Base-by-base conservation (phyloP, 30 jellyfish, hydroid and myxozoan species). In the Pseudorhiza aurosa region DNA sequence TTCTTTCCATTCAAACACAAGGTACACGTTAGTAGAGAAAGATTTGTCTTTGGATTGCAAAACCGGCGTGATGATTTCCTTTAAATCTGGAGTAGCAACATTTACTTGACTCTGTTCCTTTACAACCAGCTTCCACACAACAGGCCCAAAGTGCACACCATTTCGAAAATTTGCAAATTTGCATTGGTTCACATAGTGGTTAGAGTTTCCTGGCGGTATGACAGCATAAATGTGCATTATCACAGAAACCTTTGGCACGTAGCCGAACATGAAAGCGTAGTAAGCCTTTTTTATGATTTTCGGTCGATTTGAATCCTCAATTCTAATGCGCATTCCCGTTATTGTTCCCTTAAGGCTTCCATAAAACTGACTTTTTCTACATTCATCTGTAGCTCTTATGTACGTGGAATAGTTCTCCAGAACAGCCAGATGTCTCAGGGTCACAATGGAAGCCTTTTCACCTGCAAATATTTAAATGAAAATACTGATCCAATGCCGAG, bases 81-180 rank as follows among this genome's bases (percentile, higher is more conserved):
- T 70, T 68, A 80, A 42, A 80, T 80, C 84, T 24, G 91, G 84
- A 15, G 69, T 37, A 4, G 50, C 15, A 28, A 55, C 26, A 8
- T 30, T 4, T 32, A 22, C 25, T 15, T 53, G 67, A 0, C 12
- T 44, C 4, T 24, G 3, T 2, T 68, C 10, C 33, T 31, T 8
- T 12, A 56, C 76, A 18, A 62, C 84, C 17, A 33, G 6, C 12
- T 32, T 64, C 91, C 91, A 80, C 11, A 25, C 57, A 21, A 80
- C 60, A 12, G 91, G 91, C n/a, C 91, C 91, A 22, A n/a, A 80
- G 30, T 80, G 46, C 47, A 80, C 35, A 2, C 67, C 83, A 44
- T 47, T 26, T 9, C 74, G 83, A 19, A 80, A 80, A 35, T 45
- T 3, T 22, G 30, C 40, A 59, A 26, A 80, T 50, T 53, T 64